phyloP scores from a whole-genome alignment of 2,888 invertebrate species.

The Thecocarcelia acutangulata region DNA sequence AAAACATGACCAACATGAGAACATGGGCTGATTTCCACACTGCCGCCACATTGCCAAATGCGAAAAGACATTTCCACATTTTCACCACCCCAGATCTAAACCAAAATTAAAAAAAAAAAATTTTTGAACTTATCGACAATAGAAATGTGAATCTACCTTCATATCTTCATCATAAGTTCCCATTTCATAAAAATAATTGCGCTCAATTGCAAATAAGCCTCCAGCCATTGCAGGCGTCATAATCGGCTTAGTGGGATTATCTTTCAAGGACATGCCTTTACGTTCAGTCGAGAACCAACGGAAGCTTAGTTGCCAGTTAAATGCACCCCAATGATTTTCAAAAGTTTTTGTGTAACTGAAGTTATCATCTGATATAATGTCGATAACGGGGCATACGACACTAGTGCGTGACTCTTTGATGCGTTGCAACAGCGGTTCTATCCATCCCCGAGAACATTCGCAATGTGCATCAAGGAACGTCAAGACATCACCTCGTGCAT shows the following conservation, averaged over 20 bases:
- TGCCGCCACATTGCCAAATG: constrained; percentile 97
- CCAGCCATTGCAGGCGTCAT: constrained; percentile 96
- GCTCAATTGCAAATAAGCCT: constrained; percentile 91
- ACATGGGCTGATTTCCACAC: constrained; percentile 94
- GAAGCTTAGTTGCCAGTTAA: constrained; percentile 98
- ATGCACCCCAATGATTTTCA: constrained; percentile 98
- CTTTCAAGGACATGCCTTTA: constrained; percentile 74
- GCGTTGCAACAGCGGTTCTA: constrained; percentile 87
- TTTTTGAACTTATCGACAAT: not conserved
- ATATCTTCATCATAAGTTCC: constrained; percentile 95
- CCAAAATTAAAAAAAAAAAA: not conserved
- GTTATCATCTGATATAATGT: constrained; percentile 97
- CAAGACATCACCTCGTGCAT: constrained; percentile 88
- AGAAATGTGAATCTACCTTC: constrained; percentile 82
- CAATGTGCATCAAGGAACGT: constrained; percentile 99
- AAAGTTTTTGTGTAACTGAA: constrained; percentile 95
- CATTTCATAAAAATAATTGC: constrained; percentile 92
- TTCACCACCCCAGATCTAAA: constrained; percentile 97
- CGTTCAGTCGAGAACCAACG: constrained; percentile 78
- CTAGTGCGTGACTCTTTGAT: constrained; percentile 78
- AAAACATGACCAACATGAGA: constrained; percentile 97
- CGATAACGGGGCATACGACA: constrained; percentile 88
- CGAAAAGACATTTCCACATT: constrained; percentile 98
- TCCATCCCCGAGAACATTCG: constrained; percentile 92
- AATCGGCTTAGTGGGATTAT: constrained; percentile 86